Conservation (phyloP, 2,113 vertebrate species). For the Cynoglossus semilaevis region DNA sequence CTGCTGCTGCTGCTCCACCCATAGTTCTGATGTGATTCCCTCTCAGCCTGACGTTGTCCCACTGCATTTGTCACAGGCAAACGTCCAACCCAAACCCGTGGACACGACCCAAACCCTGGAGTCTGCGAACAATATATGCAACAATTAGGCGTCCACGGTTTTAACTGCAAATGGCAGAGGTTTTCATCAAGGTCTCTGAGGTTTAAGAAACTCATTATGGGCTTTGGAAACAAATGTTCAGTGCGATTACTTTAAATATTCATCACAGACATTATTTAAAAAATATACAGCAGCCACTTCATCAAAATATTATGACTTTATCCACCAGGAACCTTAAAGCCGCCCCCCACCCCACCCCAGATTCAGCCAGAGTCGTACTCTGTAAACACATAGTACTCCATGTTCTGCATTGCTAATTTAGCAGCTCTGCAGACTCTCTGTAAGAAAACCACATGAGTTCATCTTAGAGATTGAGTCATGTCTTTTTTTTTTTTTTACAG, state of each 20-base stretch:
- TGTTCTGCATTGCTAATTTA: conserved; percentile 3
- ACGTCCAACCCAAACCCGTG: too few species aligned
- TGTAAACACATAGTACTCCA: conserved; percentile 5
- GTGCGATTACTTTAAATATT: conserved; percentile 16
- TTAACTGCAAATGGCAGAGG: too few species aligned
- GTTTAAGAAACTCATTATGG: not conserved
- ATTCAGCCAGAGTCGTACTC: too few species aligned
- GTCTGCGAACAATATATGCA: too few species aligned
- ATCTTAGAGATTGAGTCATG: conserved; percentile 30
- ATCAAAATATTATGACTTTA: conserved; percentile 12
- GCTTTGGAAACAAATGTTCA: not conserved
- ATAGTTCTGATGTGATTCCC: too few species aligned
- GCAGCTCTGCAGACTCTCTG: conserved; percentile 5
- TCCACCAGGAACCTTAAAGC: not conserved
- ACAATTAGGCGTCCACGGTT: too few species aligned
- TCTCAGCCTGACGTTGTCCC: too few species aligned
- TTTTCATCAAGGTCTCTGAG: too few species aligned
- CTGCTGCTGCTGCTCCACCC: too few species aligned
- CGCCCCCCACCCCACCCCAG: not conserved
- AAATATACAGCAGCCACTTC: not conserved
- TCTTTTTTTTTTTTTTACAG: conserved; percentile 15
- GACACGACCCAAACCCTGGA: too few species aligned
- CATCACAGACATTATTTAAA: conserved; percentile 14
- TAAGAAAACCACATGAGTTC: conserved; percentile 16
- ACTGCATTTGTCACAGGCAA: too few species aligned